Evolutionary conservation across 2,797 vertebrate species (phyloP), one percentile per base, ranked within the genome.

Genomic region (Chlorospingus semifuscus): DNA sequence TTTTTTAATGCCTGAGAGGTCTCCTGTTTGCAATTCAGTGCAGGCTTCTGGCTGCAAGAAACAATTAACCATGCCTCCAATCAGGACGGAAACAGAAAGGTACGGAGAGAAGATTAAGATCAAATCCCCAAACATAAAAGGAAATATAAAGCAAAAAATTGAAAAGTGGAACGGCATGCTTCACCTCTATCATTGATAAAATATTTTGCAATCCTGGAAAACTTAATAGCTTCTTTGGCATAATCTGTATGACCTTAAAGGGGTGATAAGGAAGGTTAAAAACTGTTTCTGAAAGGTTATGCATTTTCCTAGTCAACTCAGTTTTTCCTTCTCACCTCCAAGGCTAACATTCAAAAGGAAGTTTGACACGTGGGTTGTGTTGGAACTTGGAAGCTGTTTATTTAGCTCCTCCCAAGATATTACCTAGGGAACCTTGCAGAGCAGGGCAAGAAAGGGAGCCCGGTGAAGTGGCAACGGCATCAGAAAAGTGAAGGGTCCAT

Each of bases 161-260:
- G 82, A 95, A 83, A 96, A 96, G 93, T 92, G 77, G 94, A 96
- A 96, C 6, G 21, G 95, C 88, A 94, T 83, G 78, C 92, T 96
- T 96, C 93, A 91, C 76, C 89, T 94, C 78, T 89, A 93, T 60
- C 59, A 92, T 91, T 94, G 95, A 97, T 96, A 96, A 97, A 96
- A 96, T 97, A 96, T 95, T 97, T 97, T 97, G 90, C 92, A 95
- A 90, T 96, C 93, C 92, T 97, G 87, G 76, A 93, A 94, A 97
- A 96, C 66, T 80, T 94, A 97, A 94, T 94, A 94, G 85, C 46
- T 94, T 94, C 81, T 93, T 93, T 88, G 90, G 75, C 69, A 92
- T 90, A 97, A 96, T 94, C 95, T 95, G 96, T 94, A 92, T 74
- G 90, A 93, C 94, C 89, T 95, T 93, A 95, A 93, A 94, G 47